Base-by-base conservation (phyloP, 2,797 vertebrate species). In the Taenioides sp. region DNA sequence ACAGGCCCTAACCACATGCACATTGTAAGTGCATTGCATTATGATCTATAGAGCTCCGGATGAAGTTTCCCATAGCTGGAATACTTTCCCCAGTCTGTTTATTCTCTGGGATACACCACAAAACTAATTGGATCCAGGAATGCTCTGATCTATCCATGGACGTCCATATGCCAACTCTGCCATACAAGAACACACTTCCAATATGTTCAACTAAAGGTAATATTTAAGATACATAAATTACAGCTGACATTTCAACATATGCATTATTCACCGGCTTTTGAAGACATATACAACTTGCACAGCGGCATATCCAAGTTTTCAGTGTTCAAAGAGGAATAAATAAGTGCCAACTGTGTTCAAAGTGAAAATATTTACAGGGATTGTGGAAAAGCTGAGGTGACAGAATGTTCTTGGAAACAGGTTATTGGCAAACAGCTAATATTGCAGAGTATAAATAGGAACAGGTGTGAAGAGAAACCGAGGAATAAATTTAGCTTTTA, bases 401-500 rank as follows among this genome's bases (percentile, higher is more conserved):
- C 54, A 83, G 77, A 81, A 18, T 72, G 69, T 81, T 75, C 20
- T 55, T 76, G 67, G 59, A 76, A 67, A 50, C 52, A 72, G n/a
- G 71, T 73, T 76, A 52, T 67, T 64, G 68, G 69, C 47, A 65
- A 65, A 50, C 7, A 23, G 23, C 23, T 65, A 47, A 50, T 50
- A 18, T 27, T 50, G 43, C 6, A 23, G 3, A 18, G 25, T 68
- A 58, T 60, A 69, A 27, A 69, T 18, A 74, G n/a, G 68, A 60
- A 64, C 23, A 27, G 43, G 59, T n/a, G 72, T 66, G 17, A 73
- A 60, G 40, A 17, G 34, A 64, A 47, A 23, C 14, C 12, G 17
- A 9, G n/a, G 61, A 65, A 64, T 62, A 65, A 62, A 60, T 37
- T 34, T 27, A 27, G 63, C 6, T 14, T n/a, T 17, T 65, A 20